Evolutionary conservation across 2,113 vertebrate species (phyloP).

Genomic region (Glareola pratincola): DNA sequence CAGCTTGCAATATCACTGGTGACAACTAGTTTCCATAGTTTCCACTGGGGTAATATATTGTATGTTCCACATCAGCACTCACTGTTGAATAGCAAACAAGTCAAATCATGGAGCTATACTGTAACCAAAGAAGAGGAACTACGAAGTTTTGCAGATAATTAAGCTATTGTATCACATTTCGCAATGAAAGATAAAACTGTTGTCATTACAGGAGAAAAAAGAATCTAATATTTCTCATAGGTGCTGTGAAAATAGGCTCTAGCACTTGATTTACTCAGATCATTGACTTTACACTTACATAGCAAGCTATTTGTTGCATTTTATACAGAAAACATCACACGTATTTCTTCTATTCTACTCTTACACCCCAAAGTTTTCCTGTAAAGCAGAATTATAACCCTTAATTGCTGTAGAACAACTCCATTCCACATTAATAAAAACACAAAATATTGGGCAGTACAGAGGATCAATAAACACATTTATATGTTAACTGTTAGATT

Average conservation of each 20-base stretch:
- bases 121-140: background rate
- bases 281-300: background rate
- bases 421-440: background rate
- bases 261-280: background rate
- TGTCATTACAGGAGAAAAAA: background rate
- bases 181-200: background rate
- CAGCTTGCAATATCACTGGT: conserved; percentile 46
- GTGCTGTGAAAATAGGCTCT: background rate
- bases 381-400: background rate
- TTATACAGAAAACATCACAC: background rate
- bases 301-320: background rate
- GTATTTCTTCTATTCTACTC: background rate
- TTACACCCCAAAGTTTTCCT: background rate
- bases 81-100: conserved; percentile 47
- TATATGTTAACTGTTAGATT: background rate
- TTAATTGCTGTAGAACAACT: background rate
- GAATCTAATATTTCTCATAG: background rate
- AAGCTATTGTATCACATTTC: background rate
- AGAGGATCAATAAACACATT: background rate
- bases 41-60: conserved; percentile 31
- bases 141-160: conserved; percentile 15
- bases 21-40: conserved; percentile 27
- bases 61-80: conserved; percentile 47
- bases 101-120: background rate
- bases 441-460: background rate